Evolutionary conservation across 2,113 vertebrate species (phyloP), one percentile per base, ranked within the genome.

Genomic region (Leucoraja erinaceus): DNA sequence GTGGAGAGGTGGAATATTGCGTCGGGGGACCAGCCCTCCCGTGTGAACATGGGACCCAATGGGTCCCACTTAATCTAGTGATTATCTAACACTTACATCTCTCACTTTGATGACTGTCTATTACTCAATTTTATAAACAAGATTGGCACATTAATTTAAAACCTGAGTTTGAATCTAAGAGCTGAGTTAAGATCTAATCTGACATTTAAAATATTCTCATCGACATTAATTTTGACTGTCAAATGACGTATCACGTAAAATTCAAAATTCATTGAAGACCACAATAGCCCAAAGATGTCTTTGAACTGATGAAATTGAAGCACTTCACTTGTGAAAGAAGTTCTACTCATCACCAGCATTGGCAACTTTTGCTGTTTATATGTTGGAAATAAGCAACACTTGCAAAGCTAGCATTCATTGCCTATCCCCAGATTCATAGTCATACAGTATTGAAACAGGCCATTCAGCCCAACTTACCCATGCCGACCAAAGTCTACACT

Each of bases 121-220:
- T 59, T 59, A 28, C 81, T 54, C 81, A 84, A 84, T 84, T 84
- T 84, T 84, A 84, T 84, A 84, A n/a, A 54, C 54, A 25, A 59
- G 81, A 59, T 84, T 56, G 25, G 8, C 47, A 59, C 9, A 59
- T 84, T 56, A 84, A 84, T 84, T 84, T 84, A 16, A 84, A 84
- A 84, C 7, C 54, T 84, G 81, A 47, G 38, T 84, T 84, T 84
- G 81, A 54, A 22, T 22, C 56, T 12, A 66, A 66, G 4, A 66
- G 63, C 63, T 66, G 16, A 66, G 81, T 84, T 84, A 18, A 84
- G 81, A 84, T 59, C 54, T 25, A 84, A 84, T 84, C 54, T 84
- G 81, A 56, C 54, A 84, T 59, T 84, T 84, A 56, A 25, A 84
- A 84, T 84, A 28, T 84, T 20, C 81, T 28, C 54, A 11, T 59